Evolutionary conservation across 2,888 invertebrate genomes (phyloP).

Genomic region (Pristionchus fissidentatus): DNA sequence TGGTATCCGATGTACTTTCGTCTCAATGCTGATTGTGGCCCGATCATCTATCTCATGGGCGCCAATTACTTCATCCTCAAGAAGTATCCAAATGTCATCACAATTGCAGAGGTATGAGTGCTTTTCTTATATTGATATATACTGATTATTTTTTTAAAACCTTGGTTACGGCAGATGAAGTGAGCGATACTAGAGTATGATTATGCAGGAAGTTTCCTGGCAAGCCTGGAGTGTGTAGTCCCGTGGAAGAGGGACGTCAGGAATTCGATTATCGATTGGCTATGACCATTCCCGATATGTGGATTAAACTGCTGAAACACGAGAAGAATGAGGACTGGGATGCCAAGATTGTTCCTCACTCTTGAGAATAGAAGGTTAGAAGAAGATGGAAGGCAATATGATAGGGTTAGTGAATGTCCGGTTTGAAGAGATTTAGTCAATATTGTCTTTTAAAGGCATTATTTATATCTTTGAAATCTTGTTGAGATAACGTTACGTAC

Average conservation of each 20-base stretch:
- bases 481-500: constrained; percentile 96
- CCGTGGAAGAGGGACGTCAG: constrained; percentile 89
- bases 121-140: no score
- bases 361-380: constrained; percentile 85
- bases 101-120: constrained; percentile 89
- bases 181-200: no score
- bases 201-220: constrained; percentile 98
- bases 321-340: constrained; percentile 92
- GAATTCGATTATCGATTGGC: constrained; percentile 96
- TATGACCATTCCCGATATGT: constrained; percentile 99
- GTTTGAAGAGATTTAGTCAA: neutral
- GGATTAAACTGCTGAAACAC: constrained; percentile 84
- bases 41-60: constrained; percentile 91
- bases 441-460: neutral
- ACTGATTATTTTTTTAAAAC: neutral
- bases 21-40: constrained; percentile 94
- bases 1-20: constrained; percentile 85
- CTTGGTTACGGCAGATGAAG: neutral
- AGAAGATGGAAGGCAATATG: no score
- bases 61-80: constrained; percentile 91
- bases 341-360: constrained; percentile 90
- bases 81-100: constrained; percentile 83
- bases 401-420: no score
- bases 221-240: constrained; percentile 96
- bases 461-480: constrained; percentile 83